Evolutionary conservation across 1,140 invertebrate genomes (phyloP).

Genomic region (Orius insidiosus): DNA sequence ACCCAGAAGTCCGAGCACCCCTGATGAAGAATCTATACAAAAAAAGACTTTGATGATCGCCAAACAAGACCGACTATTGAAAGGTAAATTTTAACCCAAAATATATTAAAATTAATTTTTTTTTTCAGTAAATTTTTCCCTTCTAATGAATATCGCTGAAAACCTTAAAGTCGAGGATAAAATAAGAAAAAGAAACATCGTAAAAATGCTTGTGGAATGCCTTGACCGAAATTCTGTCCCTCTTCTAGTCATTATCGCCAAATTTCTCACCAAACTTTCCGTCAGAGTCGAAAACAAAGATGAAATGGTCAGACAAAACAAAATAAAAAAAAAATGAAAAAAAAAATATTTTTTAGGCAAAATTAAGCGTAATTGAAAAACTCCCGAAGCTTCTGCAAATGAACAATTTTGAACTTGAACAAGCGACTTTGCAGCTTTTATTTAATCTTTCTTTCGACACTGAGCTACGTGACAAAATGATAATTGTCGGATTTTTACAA

Average conservation of each 20-base stretch:
- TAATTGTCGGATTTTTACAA: slow-evolving; percentile 71
- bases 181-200: slow-evolving; percentile 87
- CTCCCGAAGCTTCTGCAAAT: slow-evolving; percentile 52
- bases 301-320: slow-evolving; percentile 56
- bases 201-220: slow-evolving; percentile 70
- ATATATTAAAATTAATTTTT: slow-evolving; percentile 18
- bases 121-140: slow-evolving; percentile 55
- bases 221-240: slow-evolving; percentile 69
- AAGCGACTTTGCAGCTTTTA: slow-evolving; percentile 69
- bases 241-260: slow-evolving; percentile 76
- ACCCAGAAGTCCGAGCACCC: slow-evolving; percentile 9
- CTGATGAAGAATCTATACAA: slow-evolving; percentile 26
- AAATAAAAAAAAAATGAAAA: neutral
- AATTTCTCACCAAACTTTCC: slow-evolving; percentile 88
- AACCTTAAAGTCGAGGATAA: slow-evolving; percentile 90
- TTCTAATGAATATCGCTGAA: slow-evolving; percentile 88
- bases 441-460: slow-evolving; percentile 97
- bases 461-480: slow-evolving; percentile 70
- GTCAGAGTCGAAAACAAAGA: slow-evolving; percentile 90
- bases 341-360: slow-evolving; percentile 28
- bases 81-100: slow-evolving; percentile 31
- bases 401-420: slow-evolving; percentile 63
- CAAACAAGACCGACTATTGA: slow-evolving; percentile 81
- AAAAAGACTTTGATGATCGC: slow-evolving; percentile 57
- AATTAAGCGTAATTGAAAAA: slow-evolving; percentile 54